Conservation (phyloP, 2,797 vertebrate genomes). For the Cirrhinus molitorella region DNA sequence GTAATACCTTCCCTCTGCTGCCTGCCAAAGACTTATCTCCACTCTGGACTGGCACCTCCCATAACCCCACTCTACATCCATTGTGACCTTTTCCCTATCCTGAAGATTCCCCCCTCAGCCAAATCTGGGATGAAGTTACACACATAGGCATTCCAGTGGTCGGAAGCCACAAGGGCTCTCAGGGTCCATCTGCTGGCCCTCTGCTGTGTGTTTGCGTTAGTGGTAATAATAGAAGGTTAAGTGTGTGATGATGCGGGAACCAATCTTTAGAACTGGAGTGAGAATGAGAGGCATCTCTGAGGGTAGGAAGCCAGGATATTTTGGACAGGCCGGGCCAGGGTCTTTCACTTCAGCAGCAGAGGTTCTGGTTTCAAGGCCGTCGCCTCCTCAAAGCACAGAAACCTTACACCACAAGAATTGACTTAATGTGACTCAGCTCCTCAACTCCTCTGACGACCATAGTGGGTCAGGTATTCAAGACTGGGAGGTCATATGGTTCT, state of each 20-base stretch:
- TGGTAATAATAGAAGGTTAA: constrained; percentile 58
- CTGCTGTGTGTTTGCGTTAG: constrained; percentile 20
- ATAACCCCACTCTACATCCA: background rate
- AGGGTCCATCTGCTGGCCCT: constrained; percentile 8
- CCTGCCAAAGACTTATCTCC: background rate
- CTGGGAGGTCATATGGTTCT: background rate
- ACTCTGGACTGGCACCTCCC: background rate
- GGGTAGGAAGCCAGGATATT: constrained; percentile 40
- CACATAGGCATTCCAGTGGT: constrained; percentile 24
- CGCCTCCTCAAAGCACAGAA: constrained; percentile 38
- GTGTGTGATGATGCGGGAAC: constrained; percentile 39
- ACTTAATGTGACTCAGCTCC: constrained; percentile 41
- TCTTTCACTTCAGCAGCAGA: constrained; percentile 16
- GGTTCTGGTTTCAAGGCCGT: constrained; percentile 59
- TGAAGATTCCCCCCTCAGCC: background rate
- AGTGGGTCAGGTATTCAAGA: constrained; percentile 51
- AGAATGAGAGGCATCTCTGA: constrained; percentile 55
- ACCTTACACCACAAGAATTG: constrained; percentile 47
- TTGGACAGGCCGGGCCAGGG: constrained; percentile 15
- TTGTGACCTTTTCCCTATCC: constrained; percentile 18
- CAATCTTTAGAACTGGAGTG: constrained; percentile 10
- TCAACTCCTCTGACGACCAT: constrained; percentile 33
- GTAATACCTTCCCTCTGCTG: background rate
- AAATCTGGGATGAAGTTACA: constrained; percentile 46
- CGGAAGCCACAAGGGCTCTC: constrained; percentile 16